Evolutionary conservation across 1,140 invertebrate species (phyloP), one percentile per base, ranked within the genome.

Genomic region (Coelopa frigida): DNA sequence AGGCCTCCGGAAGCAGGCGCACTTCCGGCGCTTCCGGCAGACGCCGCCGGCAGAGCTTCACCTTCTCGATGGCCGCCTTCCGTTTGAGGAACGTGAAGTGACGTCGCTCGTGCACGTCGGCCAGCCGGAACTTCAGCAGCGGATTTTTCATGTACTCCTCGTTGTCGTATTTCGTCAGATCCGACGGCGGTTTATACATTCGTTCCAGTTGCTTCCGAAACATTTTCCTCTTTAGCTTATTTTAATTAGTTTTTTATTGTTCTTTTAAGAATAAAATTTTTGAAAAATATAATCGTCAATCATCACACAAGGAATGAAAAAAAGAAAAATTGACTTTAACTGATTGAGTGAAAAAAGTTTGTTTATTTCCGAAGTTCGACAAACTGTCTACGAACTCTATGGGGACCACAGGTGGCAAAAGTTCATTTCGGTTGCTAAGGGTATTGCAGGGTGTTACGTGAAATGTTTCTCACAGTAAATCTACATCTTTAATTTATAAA

Each of bases 61-160:
- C 56, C 48, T 68, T 68, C 2, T 59, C 54, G 15, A 62, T 55
- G 6, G 59, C 58, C 3, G 65, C 64, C 17, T 58, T 55, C 12
- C 61, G 56, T 36, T 68, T 62, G 3, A 68, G 53, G 22, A 63
- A 65, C n/a, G 48, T 45, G 24, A 52, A 63, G 42, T 68, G 65
- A 0, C 61, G 58, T 1, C 57, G 47, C 29, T 65, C 58, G 41
- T 68, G 57, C 5, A 68, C 57, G 32, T 68, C 58, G 15, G 54
- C 49, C 4, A 68, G 51, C 5, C 52, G 61, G 21, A 68, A 68
- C 24, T 57, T 65, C 7, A 69, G 47, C 21, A 69, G 20, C 0
- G 65, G 65, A 43, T 69, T 69, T 40, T 65, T 55, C 57, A 61
- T 61, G 41, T 68, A 69, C n/a, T 54, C 55, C 48, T 69, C 66